Evolutionary conservation across 2,888 invertebrate species (phyloP).

Genomic region (Hipparchia semele): DNA sequence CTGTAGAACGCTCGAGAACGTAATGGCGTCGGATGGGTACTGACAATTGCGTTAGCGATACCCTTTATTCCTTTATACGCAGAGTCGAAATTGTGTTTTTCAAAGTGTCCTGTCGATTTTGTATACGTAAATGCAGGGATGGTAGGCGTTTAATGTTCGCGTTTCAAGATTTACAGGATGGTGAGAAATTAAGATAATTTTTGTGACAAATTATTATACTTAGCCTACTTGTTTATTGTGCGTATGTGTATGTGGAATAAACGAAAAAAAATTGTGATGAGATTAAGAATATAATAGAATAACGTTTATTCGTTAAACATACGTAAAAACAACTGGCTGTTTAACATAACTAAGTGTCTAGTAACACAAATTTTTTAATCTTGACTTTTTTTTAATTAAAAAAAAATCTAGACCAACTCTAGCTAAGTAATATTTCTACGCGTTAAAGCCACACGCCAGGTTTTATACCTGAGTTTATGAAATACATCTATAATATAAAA

Average conservation of each 20-base stretch:
- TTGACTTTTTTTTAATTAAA: too few relatives aligned
- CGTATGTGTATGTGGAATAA: not conserved
- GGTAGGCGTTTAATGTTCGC: constrained; percentile 48
- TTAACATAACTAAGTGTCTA: too few relatives aligned
- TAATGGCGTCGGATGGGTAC: constrained; percentile 46
- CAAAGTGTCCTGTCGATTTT: not conserved
- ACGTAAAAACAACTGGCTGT: not conserved
- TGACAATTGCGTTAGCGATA: constrained; percentile 33
- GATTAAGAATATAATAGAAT: too few relatives aligned
- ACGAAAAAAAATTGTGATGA: too few relatives aligned
- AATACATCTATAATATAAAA: too few relatives aligned
- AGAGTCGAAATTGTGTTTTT: constrained; percentile 11
- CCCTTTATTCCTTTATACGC: constrained; percentile 38
- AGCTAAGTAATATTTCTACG: too few relatives aligned
- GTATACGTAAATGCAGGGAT: constrained; percentile 42
- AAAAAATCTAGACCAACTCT: too few relatives aligned
- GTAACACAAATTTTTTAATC: too few relatives aligned
- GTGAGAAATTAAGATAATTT: constrained; percentile 41
- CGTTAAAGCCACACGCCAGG: too few relatives aligned
- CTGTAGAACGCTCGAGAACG: constrained; percentile 52
- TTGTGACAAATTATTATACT: constrained; percentile 13
- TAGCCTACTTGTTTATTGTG: not conserved
- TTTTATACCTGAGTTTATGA: too few relatives aligned
- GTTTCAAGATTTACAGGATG: constrained; percentile 51
- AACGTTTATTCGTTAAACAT: too few relatives aligned